Base-by-base conservation (phyloP, 2,888 invertebrate species). In the Catocala fraxini region DNA sequence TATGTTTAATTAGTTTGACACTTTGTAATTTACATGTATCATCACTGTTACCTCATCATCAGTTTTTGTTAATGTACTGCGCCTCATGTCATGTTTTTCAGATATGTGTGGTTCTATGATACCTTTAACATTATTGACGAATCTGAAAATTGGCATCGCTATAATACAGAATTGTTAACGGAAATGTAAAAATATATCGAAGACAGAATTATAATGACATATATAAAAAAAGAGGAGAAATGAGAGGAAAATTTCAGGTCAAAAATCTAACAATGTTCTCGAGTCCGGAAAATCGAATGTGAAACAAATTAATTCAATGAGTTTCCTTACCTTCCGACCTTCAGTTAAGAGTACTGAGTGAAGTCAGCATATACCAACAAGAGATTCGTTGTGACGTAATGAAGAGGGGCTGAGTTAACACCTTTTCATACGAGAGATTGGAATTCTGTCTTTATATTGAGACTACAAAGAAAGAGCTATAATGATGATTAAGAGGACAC, bases 331-430 rank as follows among this genome's bases (percentile, higher is more conserved):
- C 33, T n/a, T 13, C 6, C 10, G 11, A 52, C 45, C 47, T 47
- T 58, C 35, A 11, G 9, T 12, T 13, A 45, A 35, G 11, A 12
- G 12, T 48, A 6, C 48, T 46, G 6, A 39, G 42, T 51, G 46
- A 47, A 45, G 43, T 51, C 60, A 54, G 35, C 15, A 34, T 42
- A 11, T 7, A 47, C 25, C 12, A 55, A 51, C 46, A 58, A 39
- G 11, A 39, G 11, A n/a, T 39, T 63, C 33, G 41, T 47, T 42
- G 42, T 63, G 48, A 54, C 60, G 51, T 56, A 63, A 59, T 34
- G n/a, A 51, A 35, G n/a, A n/a, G 9, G 42, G 33, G 42, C 48
- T 41, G 51, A 6, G 25, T 49, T 11, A 42, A 12, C 3, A 46
- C 6, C 15, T 45, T 53, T 4, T 34, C 45, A 53, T 12, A 53